Conservation (phyloP, 2,113 vertebrate species). For the Corythoichthys intestinalis region DNA sequence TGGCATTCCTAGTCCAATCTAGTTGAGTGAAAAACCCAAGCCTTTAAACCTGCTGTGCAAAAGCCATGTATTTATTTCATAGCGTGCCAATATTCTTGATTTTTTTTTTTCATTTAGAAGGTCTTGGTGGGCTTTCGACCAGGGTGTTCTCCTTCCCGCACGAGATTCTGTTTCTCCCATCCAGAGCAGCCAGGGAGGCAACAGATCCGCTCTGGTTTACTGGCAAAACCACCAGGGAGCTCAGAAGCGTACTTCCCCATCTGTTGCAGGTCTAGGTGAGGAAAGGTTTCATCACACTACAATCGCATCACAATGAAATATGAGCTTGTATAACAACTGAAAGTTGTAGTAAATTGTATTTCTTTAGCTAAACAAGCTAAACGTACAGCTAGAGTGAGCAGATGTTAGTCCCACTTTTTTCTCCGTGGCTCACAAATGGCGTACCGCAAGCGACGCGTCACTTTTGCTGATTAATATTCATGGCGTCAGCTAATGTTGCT, state of each 20-base stretch:
- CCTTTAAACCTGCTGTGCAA: slow-evolving; percentile 49
- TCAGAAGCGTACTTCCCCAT: slow-evolving; percentile 55
- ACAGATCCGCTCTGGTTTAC: slow-evolving; percentile 46
- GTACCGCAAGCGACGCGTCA: no score
- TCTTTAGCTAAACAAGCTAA: no score
- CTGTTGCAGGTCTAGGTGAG: slow-evolving; percentile 41
- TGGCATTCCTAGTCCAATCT: slow-evolving; percentile 59
- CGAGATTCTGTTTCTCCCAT: slow-evolving; percentile 70
- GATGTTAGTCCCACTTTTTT: no score
- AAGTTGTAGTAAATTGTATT: no score
- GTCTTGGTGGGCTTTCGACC: slow-evolving; percentile 59
- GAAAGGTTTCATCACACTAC: slow-evolving; percentile 31
- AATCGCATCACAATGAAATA: slow-evolving; percentile 24
- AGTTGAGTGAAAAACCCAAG: slow-evolving; percentile 56
- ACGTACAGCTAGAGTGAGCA: no score
- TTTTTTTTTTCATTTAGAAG: slow-evolving; percentile 32
- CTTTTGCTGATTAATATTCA: no score
- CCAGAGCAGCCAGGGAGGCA: slow-evolving; percentile 42
- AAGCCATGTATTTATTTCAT: slow-evolving; percentile 67
- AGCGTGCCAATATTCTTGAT: slow-evolving; percentile 50
- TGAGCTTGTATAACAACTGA: slow-evolving; percentile 8
- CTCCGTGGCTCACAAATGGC: no score
- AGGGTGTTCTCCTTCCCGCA: slow-evolving; percentile 65
- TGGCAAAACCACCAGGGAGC: slow-evolving; percentile 48
- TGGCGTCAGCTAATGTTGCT: no score